phyloP scores from a whole-genome alignment of 2,888 invertebrate species.

The Coremacera marginata region DNA sequence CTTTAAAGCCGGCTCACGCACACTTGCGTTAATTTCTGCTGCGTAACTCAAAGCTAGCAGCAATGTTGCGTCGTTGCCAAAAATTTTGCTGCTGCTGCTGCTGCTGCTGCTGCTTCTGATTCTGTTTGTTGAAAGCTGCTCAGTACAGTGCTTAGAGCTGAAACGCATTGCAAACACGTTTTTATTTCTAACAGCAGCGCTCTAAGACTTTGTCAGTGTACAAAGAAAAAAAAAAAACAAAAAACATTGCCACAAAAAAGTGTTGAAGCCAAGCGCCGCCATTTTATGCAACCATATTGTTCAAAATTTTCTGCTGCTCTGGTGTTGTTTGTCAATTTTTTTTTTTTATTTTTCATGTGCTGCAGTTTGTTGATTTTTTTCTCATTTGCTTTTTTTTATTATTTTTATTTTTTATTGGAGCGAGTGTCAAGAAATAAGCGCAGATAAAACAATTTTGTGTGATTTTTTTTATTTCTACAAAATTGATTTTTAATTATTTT shows the following conservation, averaged over 20 bases:
- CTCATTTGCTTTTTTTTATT: neutral
- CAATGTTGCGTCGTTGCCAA: slow-evolving; percentile 28
- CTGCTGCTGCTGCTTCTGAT: neutral
- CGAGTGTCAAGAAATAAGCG: neutral
- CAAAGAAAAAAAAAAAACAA: neutral
- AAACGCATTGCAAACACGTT: neutral
- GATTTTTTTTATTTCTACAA: neutral
- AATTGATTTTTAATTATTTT: neutral
- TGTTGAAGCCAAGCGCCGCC: slow-evolving; percentile 32
- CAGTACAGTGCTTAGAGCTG: neutral
- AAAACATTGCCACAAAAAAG: neutral
- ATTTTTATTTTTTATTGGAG: neutral
- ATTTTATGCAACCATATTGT: slow-evolving; percentile 28
- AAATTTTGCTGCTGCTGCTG: slow-evolving; percentile 10
- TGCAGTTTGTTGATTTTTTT: neutral
- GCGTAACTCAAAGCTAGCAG: neutral
- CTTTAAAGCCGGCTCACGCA: slow-evolving; percentile 56
- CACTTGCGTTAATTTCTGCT: slow-evolving; percentile 55
- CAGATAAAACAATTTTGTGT: neutral
- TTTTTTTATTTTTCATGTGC: neutral
- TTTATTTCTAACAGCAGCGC: slow-evolving; percentile 1
- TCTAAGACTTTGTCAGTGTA: neutral
- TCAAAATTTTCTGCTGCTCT: neutral
- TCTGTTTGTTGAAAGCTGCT: neutral
- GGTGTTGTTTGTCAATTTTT: slow-evolving; percentile 16